Conservation (phyloP, 2,797 vertebrate species). For the Anabas testudineus region DNA sequence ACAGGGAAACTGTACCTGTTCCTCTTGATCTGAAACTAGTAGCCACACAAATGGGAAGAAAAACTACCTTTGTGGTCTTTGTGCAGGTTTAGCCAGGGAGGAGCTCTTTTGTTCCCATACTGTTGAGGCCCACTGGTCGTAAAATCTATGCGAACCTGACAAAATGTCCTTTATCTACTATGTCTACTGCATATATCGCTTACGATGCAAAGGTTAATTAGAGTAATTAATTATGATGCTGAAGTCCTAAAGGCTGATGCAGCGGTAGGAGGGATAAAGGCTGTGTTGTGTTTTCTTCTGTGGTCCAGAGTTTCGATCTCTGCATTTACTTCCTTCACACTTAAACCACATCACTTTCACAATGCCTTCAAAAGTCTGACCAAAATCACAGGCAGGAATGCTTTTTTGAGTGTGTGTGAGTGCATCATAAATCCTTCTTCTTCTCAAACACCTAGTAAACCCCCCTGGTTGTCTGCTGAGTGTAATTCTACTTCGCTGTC, state of each 20-base stretch:
- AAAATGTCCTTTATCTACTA: background rate
- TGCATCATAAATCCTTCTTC: slow-evolving; percentile 28
- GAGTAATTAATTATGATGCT: background rate
- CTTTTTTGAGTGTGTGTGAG: background rate
- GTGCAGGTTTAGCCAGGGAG: slow-evolving; percentile 22
- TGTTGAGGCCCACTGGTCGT: background rate
- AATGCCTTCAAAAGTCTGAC: slow-evolving; percentile 60
- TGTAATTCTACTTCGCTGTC: slow-evolving; percentile 11
- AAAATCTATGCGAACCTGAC: background rate
- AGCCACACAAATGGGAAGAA: slow-evolving; percentile 71
- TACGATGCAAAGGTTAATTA: background rate
- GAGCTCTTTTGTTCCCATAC: slow-evolving; percentile 53
- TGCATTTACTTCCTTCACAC: slow-evolving; percentile 77
- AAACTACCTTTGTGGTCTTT: slow-evolving; percentile 72
- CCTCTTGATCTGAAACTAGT: slow-evolving; percentile 74
- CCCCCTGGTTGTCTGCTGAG: background rate
- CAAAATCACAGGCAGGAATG: slow-evolving; percentile 60
- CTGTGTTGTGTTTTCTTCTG: slow-evolving; percentile 59
- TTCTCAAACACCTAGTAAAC: background rate
- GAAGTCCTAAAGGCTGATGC: slow-evolving; percentile 23
- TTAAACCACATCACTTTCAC: slow-evolving; percentile 82
- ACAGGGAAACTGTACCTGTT: slow-evolving; percentile 55
- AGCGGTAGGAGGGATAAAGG: slow-evolving; percentile 19
- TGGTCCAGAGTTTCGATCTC: slow-evolving; percentile 76
- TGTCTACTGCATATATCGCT: background rate